Conservation (phyloP, 1,140 invertebrate genomes). For the Lepidostoma basale region DNA sequence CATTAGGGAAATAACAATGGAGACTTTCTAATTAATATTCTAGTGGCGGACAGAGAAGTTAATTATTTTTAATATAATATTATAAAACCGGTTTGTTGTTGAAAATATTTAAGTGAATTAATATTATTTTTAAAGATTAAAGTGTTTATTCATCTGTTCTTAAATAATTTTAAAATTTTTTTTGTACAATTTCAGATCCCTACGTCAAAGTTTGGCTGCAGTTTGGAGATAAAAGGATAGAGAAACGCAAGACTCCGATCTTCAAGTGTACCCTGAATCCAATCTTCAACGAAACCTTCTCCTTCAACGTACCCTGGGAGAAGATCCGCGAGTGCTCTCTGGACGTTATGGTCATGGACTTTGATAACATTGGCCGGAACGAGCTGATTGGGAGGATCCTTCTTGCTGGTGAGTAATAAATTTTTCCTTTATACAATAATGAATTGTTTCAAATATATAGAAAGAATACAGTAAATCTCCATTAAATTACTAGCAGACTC, state of each 20-base stretch:
- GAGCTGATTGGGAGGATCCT: constrained; percentile 90
- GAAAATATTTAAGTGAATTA: too few species aligned
- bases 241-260: constrained; percentile 95
- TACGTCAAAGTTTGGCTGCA: constrained; percentile 97
- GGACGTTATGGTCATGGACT: constrained; percentile 93
- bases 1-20: neutral
- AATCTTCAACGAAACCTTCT: constrained; percentile 92
- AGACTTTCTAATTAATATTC: too few species aligned
- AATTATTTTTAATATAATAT: neutral
- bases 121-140: too few species aligned
- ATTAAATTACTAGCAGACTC: too few species aligned
- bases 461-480: too few species aligned
- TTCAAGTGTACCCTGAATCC: constrained; percentile 92
- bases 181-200: constrained; percentile 74
- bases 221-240: constrained; percentile 91
- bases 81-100: too few species aligned
- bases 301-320: constrained; percentile 93
- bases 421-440: too few species aligned
- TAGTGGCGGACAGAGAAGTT: too few species aligned
- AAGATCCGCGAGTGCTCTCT: constrained; percentile 91
- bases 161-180: too few species aligned
- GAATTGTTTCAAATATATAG: too few species aligned
- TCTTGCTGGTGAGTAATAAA: constrained; percentile 69
- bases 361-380: constrained; percentile 91
- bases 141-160: too few species aligned